A percentile compares a stretch with the other conserved stretches of the same genome.
Conservation (phyloP, 1,140 invertebrate species). For the Musca vetustissima region DNA sequence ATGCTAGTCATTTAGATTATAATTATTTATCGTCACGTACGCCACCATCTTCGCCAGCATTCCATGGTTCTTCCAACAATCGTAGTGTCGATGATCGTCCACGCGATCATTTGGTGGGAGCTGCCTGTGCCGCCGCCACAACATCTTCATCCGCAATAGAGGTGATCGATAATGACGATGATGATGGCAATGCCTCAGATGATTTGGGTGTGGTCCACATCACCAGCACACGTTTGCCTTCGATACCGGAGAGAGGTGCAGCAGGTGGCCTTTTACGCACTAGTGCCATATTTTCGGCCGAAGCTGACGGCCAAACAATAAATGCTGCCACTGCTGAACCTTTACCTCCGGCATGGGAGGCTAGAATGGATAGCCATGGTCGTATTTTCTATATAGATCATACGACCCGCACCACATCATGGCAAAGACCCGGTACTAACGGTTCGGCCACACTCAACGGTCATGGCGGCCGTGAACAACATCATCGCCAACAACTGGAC, state of each 20-base stretch:
- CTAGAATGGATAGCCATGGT: constrained; percentile 88
- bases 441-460: constrained; percentile 53
- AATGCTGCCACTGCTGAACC: constrained; percentile 54
- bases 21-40: constrained; percentile 33
- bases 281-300: constrained; percentile 57
- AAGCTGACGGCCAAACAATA: constrained; percentile 58
- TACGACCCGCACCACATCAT: constrained; percentile 87
- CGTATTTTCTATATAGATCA: constrained; percentile 93
- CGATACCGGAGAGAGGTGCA: constrained; percentile 72
- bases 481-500: constrained; percentile 58
- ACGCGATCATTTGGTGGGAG: constrained; percentile 47
- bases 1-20: constrained; percentile 46
- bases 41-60: constrained; percentile 32
- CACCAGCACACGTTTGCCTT: constrained; percentile 75
- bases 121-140: constrained; percentile 37
- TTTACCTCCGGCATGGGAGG: constrained; percentile 88
- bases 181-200: constrained; percentile 21
- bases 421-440: constrained; percentile 77
- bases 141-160: background rate
- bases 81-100: constrained; percentile 26
- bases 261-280: constrained; percentile 39
- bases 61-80: background rate
- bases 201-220: constrained; percentile 69
- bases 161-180: background rate
- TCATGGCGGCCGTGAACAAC: constrained; percentile 54